Conservation (phyloP, 37 sponge, comb jelly and placozoan genomes). For the Petrosia ficiformis region DNA sequence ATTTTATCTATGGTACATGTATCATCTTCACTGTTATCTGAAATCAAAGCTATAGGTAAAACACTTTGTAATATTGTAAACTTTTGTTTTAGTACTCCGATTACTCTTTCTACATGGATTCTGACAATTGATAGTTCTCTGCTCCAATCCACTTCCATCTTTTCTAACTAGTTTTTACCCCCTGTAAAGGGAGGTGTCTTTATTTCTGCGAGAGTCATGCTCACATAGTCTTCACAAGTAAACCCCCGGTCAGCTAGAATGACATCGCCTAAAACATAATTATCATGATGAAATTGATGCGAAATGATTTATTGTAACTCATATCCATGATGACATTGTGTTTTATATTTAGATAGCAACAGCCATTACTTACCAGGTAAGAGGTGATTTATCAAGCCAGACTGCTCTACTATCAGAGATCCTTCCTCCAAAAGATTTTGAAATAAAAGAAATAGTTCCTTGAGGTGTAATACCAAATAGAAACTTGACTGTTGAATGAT, state of each 20-base stretch:
- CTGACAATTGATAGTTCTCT: slow-evolving; percentile 30
- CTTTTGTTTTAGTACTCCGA: slow-evolving; percentile 20
- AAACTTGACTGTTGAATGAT: slow-evolving; percentile 26
- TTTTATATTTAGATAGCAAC: background rate
- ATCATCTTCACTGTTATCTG: background rate
- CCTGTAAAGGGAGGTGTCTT: slow-evolving; percentile 29
- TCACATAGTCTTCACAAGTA: slow-evolving; percentile 24
- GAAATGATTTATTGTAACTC: no score
- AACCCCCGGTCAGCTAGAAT: slow-evolving; percentile 62
- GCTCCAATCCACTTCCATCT: slow-evolving; percentile 19
- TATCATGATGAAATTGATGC: slow-evolving; percentile 1
- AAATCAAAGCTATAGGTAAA: slow-evolving; percentile 5
- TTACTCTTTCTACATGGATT: slow-evolving; percentile 36
- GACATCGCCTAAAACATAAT: slow-evolving; percentile 41
- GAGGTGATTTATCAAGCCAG: slow-evolving; percentile 21
- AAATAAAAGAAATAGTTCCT: slow-evolving; percentile 19
- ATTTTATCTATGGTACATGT: slow-evolving; percentile 38
- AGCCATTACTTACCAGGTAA: slow-evolving; percentile 14
- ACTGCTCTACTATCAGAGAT: slow-evolving; percentile 19
- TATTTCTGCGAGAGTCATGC: slow-evolving; percentile 30
- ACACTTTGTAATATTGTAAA: slow-evolving; percentile 8
- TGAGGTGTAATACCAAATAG: slow-evolving; percentile 26
- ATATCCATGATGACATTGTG: no score
- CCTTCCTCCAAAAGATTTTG: slow-evolving; percentile 18
- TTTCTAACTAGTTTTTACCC: slow-evolving; percentile 35